These are phyloP conservation scores for Drosophila prostipennis DNA, from an alignment of 2,888 invertebrate genomes.

Conservation along the genomic window DNA sequence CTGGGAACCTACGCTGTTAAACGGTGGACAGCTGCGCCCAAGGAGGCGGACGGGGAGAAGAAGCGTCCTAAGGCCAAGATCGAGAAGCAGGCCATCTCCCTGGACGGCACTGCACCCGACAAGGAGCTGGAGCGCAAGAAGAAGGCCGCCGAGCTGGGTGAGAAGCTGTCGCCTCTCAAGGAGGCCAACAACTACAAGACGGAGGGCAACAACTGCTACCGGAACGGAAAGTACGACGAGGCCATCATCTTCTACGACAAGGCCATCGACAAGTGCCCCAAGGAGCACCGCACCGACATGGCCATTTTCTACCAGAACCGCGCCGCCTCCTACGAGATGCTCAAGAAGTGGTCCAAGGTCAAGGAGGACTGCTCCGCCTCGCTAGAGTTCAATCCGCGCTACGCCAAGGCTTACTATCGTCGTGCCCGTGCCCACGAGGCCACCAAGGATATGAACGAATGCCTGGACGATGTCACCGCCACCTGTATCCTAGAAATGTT, in stretches of 20 bases:
- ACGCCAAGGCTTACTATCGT: slow-evolving; percentile 94
- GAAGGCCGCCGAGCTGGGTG: slow-evolving; percentile 76
- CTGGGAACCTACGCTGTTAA: slow-evolving; percentile 88
- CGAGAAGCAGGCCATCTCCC: slow-evolving; percentile 85
- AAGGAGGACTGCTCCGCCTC: slow-evolving; percentile 95
- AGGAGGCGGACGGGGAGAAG: slow-evolving; percentile 17
- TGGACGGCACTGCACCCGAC: slow-evolving; percentile 84
- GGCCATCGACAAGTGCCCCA: slow-evolving; percentile 95
- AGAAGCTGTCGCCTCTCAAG: slow-evolving; percentile 87
- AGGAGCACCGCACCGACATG: slow-evolving; percentile 89
- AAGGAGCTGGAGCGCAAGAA: slow-evolving; percentile 85
- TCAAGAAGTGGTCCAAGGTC: slow-evolving; percentile 93
- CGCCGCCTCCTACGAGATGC: slow-evolving; percentile 96
- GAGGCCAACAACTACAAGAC: slow-evolving; percentile 92
- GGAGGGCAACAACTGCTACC: slow-evolving; percentile 94
- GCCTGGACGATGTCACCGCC: slow-evolving; percentile 96
- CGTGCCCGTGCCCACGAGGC: slow-evolving; percentile 93
- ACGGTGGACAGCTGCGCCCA: slow-evolving; percentile 11
- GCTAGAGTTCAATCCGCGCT: slow-evolving; percentile 92
- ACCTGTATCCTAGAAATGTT: slow-evolving; percentile 96
- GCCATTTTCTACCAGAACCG: slow-evolving; percentile 98
- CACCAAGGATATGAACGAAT: slow-evolving; percentile 90
- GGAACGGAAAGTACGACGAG: slow-evolving; percentile 94
- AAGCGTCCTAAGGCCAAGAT: slow-evolving; percentile 77
- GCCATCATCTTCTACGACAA: slow-evolving; percentile 95